phyloP scores from a whole-genome alignment of 2,797 vertebrate genomes.

The Brachyalestes nurse region DNA sequence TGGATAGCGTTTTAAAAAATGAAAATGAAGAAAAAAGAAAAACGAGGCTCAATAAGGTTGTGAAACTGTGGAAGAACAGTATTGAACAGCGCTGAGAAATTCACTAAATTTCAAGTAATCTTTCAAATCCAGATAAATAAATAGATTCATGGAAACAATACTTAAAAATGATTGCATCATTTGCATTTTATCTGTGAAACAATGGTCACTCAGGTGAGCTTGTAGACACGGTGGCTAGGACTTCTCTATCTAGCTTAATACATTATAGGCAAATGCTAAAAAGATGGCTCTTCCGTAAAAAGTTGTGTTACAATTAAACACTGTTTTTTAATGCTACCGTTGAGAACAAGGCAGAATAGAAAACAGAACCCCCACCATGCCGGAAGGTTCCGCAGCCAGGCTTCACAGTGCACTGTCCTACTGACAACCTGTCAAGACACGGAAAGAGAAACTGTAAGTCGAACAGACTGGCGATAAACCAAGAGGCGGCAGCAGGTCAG shows the following conservation, averaged over 20 bases:
- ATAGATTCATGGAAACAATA: slow-evolving; percentile 78
- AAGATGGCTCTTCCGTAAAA: slow-evolving; percentile 63
- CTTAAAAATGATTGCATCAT: slow-evolving; percentile 69
- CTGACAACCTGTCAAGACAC: slow-evolving; percentile 40
- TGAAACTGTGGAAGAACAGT: slow-evolving; percentile 68
- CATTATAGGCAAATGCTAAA: slow-evolving; percentile 59
- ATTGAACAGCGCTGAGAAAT: slow-evolving; percentile 73
- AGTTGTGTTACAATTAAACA: slow-evolving; percentile 53
- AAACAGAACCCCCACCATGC: slow-evolving; percentile 33
- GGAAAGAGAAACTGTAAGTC: slow-evolving; percentile 25
- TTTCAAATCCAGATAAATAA: slow-evolving; percentile 82
- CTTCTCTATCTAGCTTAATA: slow-evolving; percentile 64
- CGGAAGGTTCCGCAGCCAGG: slow-evolving; percentile 36
- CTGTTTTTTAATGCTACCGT: slow-evolving; percentile 39
- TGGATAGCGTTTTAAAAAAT: slow-evolving; percentile 21
- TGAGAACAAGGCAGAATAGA: slow-evolving; percentile 51
- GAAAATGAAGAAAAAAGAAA: slow-evolving; percentile 59
- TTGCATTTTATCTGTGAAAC: slow-evolving; percentile 74
- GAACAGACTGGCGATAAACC: slow-evolving; percentile 23
- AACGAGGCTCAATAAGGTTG: slow-evolving; percentile 68
- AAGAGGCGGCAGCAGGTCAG: slow-evolving; percentile 37
- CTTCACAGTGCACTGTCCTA: slow-evolving; percentile 54
- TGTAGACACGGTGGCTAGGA: slow-evolving; percentile 63
- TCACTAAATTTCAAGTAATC: slow-evolving; percentile 81
- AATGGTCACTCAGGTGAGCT: slow-evolving; percentile 64